A percentile compares a stretch with the other conserved stretches of the same genome.
These are phyloP conservation scores for Labroides dimidiatus DNA, from an alignment of 2,797 vertebrate species.

Conservation along the genomic window DNA sequence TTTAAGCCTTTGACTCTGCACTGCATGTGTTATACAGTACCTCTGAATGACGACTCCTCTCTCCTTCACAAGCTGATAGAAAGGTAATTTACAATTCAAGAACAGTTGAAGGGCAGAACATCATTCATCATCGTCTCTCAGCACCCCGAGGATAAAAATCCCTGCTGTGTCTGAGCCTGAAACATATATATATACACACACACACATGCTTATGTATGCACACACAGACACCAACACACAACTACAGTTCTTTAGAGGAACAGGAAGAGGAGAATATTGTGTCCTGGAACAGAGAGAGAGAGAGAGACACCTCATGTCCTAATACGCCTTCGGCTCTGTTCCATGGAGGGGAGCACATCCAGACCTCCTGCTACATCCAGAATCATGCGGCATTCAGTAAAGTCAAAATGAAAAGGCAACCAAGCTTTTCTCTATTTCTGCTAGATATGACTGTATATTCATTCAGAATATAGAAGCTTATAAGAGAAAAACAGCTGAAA, in stretches of 20 bases:
- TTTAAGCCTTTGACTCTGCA: conserved; percentile 50
- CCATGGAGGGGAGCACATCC: conserved; percentile 60
- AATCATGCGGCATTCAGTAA: conserved; percentile 15
- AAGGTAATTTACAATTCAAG: conserved; percentile 57
- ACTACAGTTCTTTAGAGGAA: conserved; percentile 27
- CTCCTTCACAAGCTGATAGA: conserved; percentile 37
- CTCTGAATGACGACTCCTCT: conserved; percentile 30
- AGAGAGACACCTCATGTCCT: conserved; percentile 53
- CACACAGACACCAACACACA: conserved; percentile 23
- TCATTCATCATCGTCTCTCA: conserved; percentile 57
- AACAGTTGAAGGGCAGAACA: conserved; percentile 59
- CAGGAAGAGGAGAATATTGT: conserved; percentile 12
- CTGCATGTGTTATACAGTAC: conserved; percentile 25
- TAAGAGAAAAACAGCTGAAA: no score
- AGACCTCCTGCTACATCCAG: conserved; percentile 52
- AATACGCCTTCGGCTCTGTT: conserved; percentile 57
- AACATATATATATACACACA: conserved; percentile 25
- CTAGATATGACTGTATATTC: no score
- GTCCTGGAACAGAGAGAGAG: conserved; percentile 36
- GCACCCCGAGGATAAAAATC: conserved; percentile 39
- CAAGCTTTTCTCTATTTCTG: not conserved
- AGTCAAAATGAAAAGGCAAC: conserved; percentile 23
- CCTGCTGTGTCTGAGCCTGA: conserved; percentile 32
- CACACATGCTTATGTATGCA: conserved; percentile 20
- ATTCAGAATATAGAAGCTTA: no score